Conservation (phyloP, 2,797 vertebrate species). For the Sebastes minor region DNA sequence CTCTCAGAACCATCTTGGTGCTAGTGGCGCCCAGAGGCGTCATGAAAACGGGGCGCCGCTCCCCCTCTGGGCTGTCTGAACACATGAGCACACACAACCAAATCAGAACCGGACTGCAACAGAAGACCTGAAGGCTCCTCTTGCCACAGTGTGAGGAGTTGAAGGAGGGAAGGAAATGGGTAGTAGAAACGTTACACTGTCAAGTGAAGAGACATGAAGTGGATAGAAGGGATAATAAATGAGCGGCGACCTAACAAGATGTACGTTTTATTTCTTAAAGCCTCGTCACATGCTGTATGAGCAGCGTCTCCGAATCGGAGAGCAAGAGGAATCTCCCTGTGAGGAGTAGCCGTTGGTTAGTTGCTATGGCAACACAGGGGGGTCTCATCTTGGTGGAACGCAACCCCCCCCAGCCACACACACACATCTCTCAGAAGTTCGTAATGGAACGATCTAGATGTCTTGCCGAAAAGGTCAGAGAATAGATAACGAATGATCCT, state of each 20-base stretch:
- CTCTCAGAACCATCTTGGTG: constrained; percentile 90
- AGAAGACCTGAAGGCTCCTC: not conserved
- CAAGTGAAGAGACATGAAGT: not conserved
- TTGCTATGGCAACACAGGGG: constrained; percentile 41
- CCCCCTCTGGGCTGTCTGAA: constrained; percentile 87
- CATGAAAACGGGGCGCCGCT: constrained; percentile 89
- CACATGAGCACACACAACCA: constrained; percentile 18
- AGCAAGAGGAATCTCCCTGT: not conserved
- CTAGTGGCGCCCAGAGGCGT: constrained; percentile 86
- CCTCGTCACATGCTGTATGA: not conserved
- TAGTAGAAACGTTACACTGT: not conserved
- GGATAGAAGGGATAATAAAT: not conserved
- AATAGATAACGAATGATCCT: not conserved
- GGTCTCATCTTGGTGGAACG: not conserved
- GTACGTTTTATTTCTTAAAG: not conserved
- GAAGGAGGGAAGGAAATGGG: not conserved
- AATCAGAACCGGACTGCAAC: constrained; percentile 4
- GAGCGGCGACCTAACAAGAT: not conserved
- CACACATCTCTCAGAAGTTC: not conserved
- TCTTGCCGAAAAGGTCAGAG: not conserved
- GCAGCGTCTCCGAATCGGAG: not conserved
- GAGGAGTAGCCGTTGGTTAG: not conserved
- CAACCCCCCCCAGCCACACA: not conserved
- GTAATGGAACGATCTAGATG: not conserved
- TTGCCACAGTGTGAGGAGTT: not conserved